Conservation (phyloP, 2,797 vertebrate species). For the Galaxias olidus region DNA sequence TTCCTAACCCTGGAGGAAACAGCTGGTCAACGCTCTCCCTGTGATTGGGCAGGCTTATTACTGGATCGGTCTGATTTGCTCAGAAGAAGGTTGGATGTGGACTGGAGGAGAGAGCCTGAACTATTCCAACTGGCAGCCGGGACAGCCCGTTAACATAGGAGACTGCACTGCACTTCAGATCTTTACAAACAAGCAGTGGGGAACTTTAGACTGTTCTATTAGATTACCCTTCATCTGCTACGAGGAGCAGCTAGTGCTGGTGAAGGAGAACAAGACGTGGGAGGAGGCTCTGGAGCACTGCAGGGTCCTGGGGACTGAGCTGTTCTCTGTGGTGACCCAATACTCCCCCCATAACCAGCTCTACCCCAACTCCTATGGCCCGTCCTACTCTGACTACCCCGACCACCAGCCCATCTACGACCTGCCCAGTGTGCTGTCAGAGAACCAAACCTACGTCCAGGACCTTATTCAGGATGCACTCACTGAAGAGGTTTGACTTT, state of each 20-base stretch:
- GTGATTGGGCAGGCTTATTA: too few species aligned
- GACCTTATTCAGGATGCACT: too few species aligned
- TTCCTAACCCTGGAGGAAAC: constrained; percentile 2
- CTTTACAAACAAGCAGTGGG: too few species aligned
- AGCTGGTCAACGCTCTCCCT: neutral
- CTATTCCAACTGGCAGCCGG: neutral
- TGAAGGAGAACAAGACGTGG: constrained; percentile 23
- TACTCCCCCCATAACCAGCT: neutral
- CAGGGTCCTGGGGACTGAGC: neutral
- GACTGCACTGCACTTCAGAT: neutral
- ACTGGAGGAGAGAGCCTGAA: neutral
- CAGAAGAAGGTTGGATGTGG: neutral
- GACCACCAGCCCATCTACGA: too few species aligned
- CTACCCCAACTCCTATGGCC: neutral
- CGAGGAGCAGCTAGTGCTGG: neutral
- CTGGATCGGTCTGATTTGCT: constrained; percentile 17
- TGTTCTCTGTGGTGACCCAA: neutral
- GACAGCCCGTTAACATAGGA: too few species aligned
- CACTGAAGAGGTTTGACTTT: too few species aligned
- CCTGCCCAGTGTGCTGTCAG: too few species aligned
- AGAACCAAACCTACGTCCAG: too few species aligned
- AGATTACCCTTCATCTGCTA: neutral
- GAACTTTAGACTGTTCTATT: neutral
- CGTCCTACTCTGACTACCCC: neutral
- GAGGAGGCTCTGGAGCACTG: constrained; percentile 20